A percentile compares a stretch with the other conserved stretches of the same genome.
phyloP scores from a whole-genome alignment of 2,888 invertebrate species.

The Cataglyphis albicans region DNA sequence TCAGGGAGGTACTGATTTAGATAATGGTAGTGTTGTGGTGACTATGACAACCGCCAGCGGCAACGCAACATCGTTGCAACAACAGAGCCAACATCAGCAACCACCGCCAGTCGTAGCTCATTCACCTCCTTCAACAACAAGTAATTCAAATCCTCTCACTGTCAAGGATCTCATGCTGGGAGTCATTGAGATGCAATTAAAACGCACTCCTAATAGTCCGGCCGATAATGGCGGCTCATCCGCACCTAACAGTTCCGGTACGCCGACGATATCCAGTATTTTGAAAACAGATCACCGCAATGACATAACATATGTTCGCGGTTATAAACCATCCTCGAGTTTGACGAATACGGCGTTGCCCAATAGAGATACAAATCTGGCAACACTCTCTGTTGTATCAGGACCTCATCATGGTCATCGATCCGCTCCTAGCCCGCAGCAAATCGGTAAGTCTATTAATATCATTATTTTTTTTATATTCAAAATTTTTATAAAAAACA shows the following conservation, averaged over 20 bases:
- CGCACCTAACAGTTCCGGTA: slow-evolving; percentile 84
- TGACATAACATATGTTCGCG: slow-evolving; percentile 87
- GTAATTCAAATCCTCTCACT: slow-evolving; percentile 89
- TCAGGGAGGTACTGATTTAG: slow-evolving; percentile 87
- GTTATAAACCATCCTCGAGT: slow-evolving; percentile 85
- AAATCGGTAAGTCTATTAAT: slow-evolving; percentile 77
- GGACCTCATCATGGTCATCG: slow-evolving; percentile 84
- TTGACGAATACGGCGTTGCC: slow-evolving; percentile 80
- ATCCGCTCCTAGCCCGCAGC: slow-evolving; percentile 83
- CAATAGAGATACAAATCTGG: slow-evolving; percentile 86
- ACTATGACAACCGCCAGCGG: slow-evolving; percentile 78
- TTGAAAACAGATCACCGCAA: slow-evolving; percentile 87
- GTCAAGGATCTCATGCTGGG: slow-evolving; percentile 94
- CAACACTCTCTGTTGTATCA: slow-evolving; percentile 90
- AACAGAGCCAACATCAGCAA: slow-evolving; percentile 79
- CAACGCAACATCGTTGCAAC: slow-evolving; percentile 84
- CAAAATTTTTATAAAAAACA: background rate
- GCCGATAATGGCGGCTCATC: slow-evolving; percentile 79
- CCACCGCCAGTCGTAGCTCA: slow-evolving; percentile 81
- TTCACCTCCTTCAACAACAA: slow-evolving; percentile 81
- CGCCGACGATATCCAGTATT: slow-evolving; percentile 89
- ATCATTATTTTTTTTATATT: background rate
- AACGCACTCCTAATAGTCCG: slow-evolving; percentile 88
- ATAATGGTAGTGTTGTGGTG: slow-evolving; percentile 80
- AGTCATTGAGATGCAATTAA: slow-evolving; percentile 93